Base-by-base conservation (phyloP, 2,888 invertebrate genomes). In the Horisme vitalbata region DNA sequence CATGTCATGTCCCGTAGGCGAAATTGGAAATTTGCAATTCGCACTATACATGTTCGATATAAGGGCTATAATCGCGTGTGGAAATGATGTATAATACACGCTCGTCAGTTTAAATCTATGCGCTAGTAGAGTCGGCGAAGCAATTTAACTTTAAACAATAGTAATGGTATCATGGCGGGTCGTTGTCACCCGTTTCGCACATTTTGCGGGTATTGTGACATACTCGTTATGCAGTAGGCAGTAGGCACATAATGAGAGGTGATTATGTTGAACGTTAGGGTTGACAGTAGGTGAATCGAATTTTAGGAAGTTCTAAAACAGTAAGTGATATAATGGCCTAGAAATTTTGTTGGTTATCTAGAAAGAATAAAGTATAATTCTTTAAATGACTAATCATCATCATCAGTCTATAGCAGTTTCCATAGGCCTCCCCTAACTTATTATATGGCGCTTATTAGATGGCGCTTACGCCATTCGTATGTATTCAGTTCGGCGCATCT, bases 71-170 rank as follows among this genome's bases (percentile, higher is more conserved):
- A 41, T 51, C 12, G 39, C 20, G 7, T 21, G 37, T 41, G 33
- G 41, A 33, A 4, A 9, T 30, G 2, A 14, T 8, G 2, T 11
- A 18, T 26, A 18, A 23, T 27, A 15, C 24, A 30, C 8, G 31
- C 37, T 41, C 41, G 46, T 46, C 46, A 27, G 45, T 41, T 45
- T 44, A 50, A 48, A 52, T 38, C 45, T 39, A 49, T 45, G 45
- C 36, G 50, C 38, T 54, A 47, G 44, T 38, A 50, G 39, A 49
- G 63, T 58, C 48, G 54, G 38, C 33, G 63, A 71, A 75, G 71
- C 72, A 80, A 79, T 83, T 77, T 75, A 81, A 78, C 71, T 79
- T 80, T 65, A 69, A 75, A 77, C 78, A 79, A 78, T 76, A 65
- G 71, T 57, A 53, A 56, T 52, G 65, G 64, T 61, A 58, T 43